A percentile compares a stretch with the other conserved stretches of the same genome.
Conservation (phyloP, 2,888 invertebrate genomes). For the Cataglyphis livida region DNA sequence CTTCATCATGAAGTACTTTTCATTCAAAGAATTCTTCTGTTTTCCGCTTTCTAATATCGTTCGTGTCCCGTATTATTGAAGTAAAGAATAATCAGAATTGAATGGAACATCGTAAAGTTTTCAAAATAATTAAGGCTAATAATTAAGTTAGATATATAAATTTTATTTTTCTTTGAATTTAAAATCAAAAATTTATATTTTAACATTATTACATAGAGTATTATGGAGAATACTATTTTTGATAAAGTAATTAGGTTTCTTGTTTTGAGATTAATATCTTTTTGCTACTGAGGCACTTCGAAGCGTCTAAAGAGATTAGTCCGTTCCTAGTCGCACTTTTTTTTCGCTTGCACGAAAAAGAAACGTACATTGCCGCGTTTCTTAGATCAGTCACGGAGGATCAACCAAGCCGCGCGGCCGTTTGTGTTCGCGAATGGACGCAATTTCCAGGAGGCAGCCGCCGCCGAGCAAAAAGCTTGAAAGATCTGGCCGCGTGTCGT, state of each 20-base stretch:
- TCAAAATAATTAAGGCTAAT: neutral
- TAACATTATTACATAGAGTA: neutral
- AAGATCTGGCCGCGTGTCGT: conserved; percentile 72
- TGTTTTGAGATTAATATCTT: neutral
- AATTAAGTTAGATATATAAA: neutral
- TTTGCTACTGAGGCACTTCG: neutral
- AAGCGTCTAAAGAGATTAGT: neutral
- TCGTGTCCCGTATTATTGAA: neutral
- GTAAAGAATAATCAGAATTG: neutral
- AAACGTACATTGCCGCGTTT: conserved; percentile 17
- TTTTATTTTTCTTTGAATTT: conserved; percentile 1
- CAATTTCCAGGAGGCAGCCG: conserved; percentile 67
- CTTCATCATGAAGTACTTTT: conserved; percentile 22
- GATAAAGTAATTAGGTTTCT: neutral
- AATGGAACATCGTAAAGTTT: neutral
- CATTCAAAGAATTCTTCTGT: conserved; percentile 7
- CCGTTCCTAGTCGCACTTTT: conserved; percentile 1
- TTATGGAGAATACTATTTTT: neutral
- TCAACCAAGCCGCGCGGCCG: conserved; percentile 30
- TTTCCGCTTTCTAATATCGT: conserved; percentile 24
- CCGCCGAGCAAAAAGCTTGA: conserved; percentile 69
- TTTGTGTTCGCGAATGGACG: conserved; percentile 59
- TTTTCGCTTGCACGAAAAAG: neutral
- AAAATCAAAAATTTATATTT: neutral
- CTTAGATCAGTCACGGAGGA: conserved; percentile 30